These are phyloP conservation scores for Nephrocerus scutellatus DNA, from an alignment of 2,888 invertebrate genomes.

Conservation along the genomic window DNA sequence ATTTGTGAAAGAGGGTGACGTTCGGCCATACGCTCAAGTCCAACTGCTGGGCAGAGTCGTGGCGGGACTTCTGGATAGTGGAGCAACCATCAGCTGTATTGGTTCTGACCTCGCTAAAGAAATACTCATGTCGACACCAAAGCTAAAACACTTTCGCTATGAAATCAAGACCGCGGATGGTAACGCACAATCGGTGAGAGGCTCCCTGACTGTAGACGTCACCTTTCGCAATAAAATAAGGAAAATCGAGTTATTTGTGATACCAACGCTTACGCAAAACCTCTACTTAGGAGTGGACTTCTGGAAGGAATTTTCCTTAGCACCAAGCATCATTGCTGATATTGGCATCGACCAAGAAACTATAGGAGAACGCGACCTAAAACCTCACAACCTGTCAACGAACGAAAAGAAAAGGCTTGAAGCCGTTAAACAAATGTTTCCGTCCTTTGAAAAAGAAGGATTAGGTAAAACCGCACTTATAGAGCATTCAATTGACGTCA, in stretches of 20 bases:
- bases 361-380: too few species aligned
- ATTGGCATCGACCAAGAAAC: too few species aligned
- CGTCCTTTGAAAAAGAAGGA: slow-evolving; percentile 14
- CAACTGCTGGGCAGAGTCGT: neutral
- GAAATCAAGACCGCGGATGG: slow-evolving; percentile 13
- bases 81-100: slow-evolving; percentile 15
- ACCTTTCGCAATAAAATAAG: slow-evolving; percentile 5
- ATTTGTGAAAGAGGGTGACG: slow-evolving; percentile 8
- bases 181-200: slow-evolving; percentile 7
- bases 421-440: slow-evolving; percentile 7
- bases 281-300: slow-evolving; percentile 17
- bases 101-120: slow-evolving; percentile 3
- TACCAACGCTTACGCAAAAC: slow-evolving; percentile 12
- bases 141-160: slow-evolving; percentile 2
- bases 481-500: slow-evolving; percentile 18
- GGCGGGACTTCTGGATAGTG: slow-evolving; percentile 11
- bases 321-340: too few species aligned
- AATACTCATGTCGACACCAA: slow-evolving; percentile 1
- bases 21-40: slow-evolving; percentile 13
- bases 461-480: slow-evolving; percentile 18
- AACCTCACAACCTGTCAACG: slow-evolving; percentile 2
- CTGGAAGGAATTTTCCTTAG: slow-evolving; percentile 9
- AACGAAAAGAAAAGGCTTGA: neutral
- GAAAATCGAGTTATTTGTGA: slow-evolving; percentile 6
- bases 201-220: slow-evolving; percentile 6